These are phyloP conservation scores for Neoscelio sp. DNA, from an alignment of 2,888 invertebrate genomes.

Conservation along the genomic window DNA sequence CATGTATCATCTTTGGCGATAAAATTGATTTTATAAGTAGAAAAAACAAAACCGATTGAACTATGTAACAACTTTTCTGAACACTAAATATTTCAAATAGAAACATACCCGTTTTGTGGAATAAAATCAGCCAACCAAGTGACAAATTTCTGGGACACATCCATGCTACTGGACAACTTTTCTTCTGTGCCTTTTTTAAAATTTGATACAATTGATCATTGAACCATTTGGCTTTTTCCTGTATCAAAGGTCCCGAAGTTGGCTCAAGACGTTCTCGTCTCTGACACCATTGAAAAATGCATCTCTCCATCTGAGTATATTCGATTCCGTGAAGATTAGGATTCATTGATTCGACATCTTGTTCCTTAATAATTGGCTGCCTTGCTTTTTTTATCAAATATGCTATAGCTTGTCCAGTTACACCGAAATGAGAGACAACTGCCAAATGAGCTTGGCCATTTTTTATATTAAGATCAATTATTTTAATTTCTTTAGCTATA, in stretches of 20 bases:
- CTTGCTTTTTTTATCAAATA: conserved; percentile 27
- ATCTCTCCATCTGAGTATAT: conserved; percentile 26
- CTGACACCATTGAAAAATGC: conserved; percentile 35
- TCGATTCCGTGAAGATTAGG: conserved; percentile 35
- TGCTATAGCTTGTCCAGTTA: conserved; percentile 14
- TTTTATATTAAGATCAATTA: no score
- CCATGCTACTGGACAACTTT: conserved; percentile 57
- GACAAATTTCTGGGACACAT: conserved; percentile 42
- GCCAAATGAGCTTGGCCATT: no score
- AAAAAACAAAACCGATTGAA: no score
- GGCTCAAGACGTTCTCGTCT: conserved; percentile 18
- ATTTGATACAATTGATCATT: conserved; percentile 25
- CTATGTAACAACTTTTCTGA: no score
- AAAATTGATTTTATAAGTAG: no score
- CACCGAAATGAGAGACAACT: conserved; percentile 15
- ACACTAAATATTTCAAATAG: no score
- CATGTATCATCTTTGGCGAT: no score
- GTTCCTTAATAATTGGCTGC: conserved; percentile 10
- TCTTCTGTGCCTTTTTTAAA: conserved; percentile 60
- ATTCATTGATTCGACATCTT: conserved; percentile 14
- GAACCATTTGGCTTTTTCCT: conserved; percentile 34
- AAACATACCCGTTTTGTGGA: conserved; percentile 23
- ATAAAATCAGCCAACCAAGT: conserved; percentile 42
- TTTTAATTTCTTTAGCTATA: no score
- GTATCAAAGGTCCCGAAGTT: conserved; percentile 34